These are phyloP conservation scores for Tichodroma muraria DNA, from an alignment of 2,113 vertebrate species.

Conservation along the genomic window DNA sequence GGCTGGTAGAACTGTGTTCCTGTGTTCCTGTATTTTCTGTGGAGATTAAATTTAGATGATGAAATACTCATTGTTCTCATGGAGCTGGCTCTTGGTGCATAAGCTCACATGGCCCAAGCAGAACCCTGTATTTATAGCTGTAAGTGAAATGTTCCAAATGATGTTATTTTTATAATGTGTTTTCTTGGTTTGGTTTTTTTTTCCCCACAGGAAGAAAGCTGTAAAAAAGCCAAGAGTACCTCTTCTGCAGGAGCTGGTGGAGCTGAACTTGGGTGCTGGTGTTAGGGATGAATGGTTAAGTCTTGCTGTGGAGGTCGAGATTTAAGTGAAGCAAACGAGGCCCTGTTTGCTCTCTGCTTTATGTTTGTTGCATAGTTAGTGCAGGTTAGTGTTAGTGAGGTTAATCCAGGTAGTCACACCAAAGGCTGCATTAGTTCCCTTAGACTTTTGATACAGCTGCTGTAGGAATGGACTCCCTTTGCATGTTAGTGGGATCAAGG, in stretches of 20 bases:
- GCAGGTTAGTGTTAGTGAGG: too few species aligned
- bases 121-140: not conserved
- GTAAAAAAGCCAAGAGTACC: not conserved
- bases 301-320: not conserved
- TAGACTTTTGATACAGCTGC: not conserved
- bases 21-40: not conserved
- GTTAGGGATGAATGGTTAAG: not conserved
- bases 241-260: not conserved
- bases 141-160: not conserved
- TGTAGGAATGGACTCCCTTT: not conserved
- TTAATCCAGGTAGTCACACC: not conserved
- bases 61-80: not conserved
- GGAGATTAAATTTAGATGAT: slow-evolving; percentile 24
- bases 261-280: not conserved
- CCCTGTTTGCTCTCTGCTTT: not conserved
- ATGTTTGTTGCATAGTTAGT: not conserved
- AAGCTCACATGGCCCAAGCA: not conserved
- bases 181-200: not conserved
- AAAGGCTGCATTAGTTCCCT: not conserved
- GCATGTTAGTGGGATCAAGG: not conserved
- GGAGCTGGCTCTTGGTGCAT: not conserved
- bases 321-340: not conserved
- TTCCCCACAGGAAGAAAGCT: not conserved
- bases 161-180: not conserved
- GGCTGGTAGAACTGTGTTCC: not conserved